Conservation (phyloP, 2,797 vertebrate species). For the Podarcis lilfordi region DNA sequence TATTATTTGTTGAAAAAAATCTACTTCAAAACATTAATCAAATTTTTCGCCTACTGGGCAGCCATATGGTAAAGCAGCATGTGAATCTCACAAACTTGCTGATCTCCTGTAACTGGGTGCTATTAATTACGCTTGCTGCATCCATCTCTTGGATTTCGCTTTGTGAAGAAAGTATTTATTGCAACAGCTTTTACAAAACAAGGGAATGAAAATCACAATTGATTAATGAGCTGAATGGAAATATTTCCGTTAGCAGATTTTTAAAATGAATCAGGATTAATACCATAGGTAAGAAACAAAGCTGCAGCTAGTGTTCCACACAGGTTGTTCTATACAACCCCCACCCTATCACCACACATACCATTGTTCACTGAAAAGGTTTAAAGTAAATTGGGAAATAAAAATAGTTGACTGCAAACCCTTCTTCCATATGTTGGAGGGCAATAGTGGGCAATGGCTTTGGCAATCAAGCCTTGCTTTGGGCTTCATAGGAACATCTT, state of each 20-base stretch:
- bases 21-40: constrained; percentile 99
- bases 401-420: constrained; percentile 55
- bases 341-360: constrained; percentile 11
- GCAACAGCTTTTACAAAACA: constrained; percentile 90
- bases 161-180: constrained; percentile 94
- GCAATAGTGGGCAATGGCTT: background rate
- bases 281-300: constrained; percentile 70
- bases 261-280: constrained; percentile 82
- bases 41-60: constrained; percentile 99
- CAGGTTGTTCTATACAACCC: background rate
- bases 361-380: constrained; percentile 59
- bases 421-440: background rate
- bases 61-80: constrained; percentile 99
- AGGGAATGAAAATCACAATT: constrained; percentile 92
- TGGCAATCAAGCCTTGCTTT: background rate
- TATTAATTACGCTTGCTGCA: constrained; percentile 99
- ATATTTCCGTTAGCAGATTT: constrained; percentile 92
- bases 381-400: constrained; percentile 58
- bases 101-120: constrained; percentile 99
- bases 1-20: constrained; percentile 93
- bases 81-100: constrained; percentile 99
- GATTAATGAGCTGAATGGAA: constrained; percentile 96
- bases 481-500: too few species aligned
- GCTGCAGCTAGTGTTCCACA: constrained; percentile 40
- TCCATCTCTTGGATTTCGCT: constrained; percentile 93